Percentiles rank a stretch among this genome's conserved stretches.
Evolutionary conservation across 2,888 invertebrate species (phyloP).

Genomic region (Timema podura): DNA sequence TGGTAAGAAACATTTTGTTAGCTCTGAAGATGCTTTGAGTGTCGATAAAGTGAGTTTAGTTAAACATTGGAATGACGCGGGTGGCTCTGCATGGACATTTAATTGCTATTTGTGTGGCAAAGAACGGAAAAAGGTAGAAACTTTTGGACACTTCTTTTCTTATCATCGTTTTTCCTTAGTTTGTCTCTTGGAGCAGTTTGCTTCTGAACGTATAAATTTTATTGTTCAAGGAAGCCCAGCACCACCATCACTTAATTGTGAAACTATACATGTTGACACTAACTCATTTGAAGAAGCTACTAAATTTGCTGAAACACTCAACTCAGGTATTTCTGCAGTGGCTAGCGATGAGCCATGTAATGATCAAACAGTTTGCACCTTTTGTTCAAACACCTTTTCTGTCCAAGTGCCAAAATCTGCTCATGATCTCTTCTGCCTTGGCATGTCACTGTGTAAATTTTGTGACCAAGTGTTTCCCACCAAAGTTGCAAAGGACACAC

Average conservation of each 20-base stretch:
- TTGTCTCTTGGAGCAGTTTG: conserved; percentile 31
- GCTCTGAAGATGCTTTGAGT: conserved; percentile 26
- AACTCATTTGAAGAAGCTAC: conserved; percentile 21
- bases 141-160: conserved; percentile 34
- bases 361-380: conserved; percentile 25
- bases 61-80: conserved; percentile 27
- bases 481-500: conserved; percentile 21
- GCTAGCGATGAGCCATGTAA: conserved; percentile 19
- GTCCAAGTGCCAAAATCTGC: conserved; percentile 32
- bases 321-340: conserved; percentile 24
- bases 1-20: conserved; percentile 31
- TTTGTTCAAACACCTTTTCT: conserved; percentile 30
- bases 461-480: conserved; percentile 28
- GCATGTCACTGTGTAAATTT: conserved; percentile 28
- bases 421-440: conserved; percentile 31
- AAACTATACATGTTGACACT: conserved; percentile 11
- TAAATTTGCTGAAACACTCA: conserved; percentile 24
- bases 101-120: conserved; percentile 32
- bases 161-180: conserved; percentile 32
- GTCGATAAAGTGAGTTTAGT: conserved; percentile 28
- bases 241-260: conserved; percentile 24
- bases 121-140: conserved; percentile 30
- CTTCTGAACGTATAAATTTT: conserved; percentile 29
- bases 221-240: conserved; percentile 28
- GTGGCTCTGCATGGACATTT: conserved; percentile 30